phyloP scores from a whole-genome alignment of 2,797 vertebrate genomes.

The Pseudocheirus occidentalis region DNA sequence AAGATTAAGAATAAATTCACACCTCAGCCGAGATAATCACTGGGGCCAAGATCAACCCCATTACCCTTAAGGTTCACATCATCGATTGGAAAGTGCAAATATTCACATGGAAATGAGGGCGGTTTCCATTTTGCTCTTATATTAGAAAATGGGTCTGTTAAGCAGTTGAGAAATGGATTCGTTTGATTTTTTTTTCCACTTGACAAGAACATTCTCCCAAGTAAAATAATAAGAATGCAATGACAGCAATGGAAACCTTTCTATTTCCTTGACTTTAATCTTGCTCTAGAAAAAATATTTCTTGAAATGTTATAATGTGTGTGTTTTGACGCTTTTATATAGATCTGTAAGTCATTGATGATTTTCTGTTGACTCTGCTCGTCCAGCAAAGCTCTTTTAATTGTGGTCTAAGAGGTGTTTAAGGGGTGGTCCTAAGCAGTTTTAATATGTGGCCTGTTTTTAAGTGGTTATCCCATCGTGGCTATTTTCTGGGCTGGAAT shows the following conservation, averaged over 20 bases:
- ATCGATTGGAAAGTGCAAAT: constrained; percentile 71
- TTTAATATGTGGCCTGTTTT: constrained; percentile 37
- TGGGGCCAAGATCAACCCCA: constrained; percentile 77
- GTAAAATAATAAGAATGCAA: constrained; percentile 75
- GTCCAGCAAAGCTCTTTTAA: constrained; percentile 61
- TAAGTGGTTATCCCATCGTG: constrained; percentile 24
- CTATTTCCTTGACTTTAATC: constrained; percentile 76
- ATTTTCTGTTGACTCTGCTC: constrained; percentile 64
- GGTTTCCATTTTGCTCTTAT: constrained; percentile 74
- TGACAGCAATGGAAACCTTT: constrained; percentile 72
- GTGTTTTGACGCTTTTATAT: constrained; percentile 70
- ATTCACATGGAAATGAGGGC: constrained; percentile 75
- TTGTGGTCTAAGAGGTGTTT: constrained; percentile 62
- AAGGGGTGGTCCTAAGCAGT: constrained; percentile 12
- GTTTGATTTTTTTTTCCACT: constrained; percentile 74
- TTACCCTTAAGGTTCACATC: constrained; percentile 66
- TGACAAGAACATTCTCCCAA: constrained; percentile 78
- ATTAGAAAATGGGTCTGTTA: constrained; percentile 75
- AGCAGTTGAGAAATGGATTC: constrained; percentile 78
- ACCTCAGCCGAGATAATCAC: constrained; percentile 69
- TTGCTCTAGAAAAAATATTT: constrained; percentile 73
- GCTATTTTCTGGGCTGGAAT: neutral
- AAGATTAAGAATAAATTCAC: constrained; percentile 80
- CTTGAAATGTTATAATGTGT: constrained; percentile 79
- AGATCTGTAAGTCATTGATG: constrained; percentile 64